Conservation (phyloP, 2,113 vertebrate species). For the Prinia subflava region DNA sequence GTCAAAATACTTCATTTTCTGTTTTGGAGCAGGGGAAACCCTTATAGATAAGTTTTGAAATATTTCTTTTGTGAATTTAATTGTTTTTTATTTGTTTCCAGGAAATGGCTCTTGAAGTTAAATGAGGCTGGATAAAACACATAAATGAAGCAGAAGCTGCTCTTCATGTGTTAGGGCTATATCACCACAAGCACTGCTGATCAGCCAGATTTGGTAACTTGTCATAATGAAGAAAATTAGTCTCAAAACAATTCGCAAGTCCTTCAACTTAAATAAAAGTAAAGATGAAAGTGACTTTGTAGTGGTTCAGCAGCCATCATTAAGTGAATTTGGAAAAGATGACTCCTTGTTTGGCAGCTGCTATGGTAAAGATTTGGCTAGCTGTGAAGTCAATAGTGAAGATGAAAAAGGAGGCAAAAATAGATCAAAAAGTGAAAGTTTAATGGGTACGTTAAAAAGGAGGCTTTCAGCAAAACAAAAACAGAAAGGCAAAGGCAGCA, state of each 20-base stretch:
- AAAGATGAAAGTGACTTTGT: slow-evolving; percentile 97
- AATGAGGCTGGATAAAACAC: slow-evolving; percentile 76
- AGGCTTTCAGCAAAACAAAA: slow-evolving; percentile 96
- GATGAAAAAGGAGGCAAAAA: slow-evolving; percentile 89
- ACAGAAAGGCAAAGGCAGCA: slow-evolving; percentile 85
- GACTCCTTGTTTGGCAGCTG: slow-evolving; percentile 92
- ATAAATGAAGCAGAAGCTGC: slow-evolving; percentile 76
- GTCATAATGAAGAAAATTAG: slow-evolving; percentile 99
- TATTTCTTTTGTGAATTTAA: neutral
- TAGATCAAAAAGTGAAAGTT: slow-evolving; percentile 88
- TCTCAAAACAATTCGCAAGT: slow-evolving; percentile 97
- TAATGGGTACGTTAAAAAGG: slow-evolving; percentile 96
- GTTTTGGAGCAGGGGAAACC: neutral
- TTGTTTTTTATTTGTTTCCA: slow-evolving; percentile 63
- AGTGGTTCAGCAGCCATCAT: slow-evolving; percentile 87
- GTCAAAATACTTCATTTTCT: neutral
- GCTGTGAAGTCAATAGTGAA: slow-evolving; percentile 84
- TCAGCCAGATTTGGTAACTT: slow-evolving; percentile 34
- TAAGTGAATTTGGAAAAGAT: slow-evolving; percentile 91
- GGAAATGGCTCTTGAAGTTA: slow-evolving; percentile 79
- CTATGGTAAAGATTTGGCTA: slow-evolving; percentile 90
- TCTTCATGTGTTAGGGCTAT: slow-evolving; percentile 50
- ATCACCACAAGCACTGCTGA: slow-evolving; percentile 50
- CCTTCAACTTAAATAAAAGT: slow-evolving; percentile 94
- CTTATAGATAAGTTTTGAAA: neutral